Evolutionary conservation across 35 echinoderm and acorn worm species (phyloP).

Genomic region (Heliocidaris erythrogramma): DNA sequence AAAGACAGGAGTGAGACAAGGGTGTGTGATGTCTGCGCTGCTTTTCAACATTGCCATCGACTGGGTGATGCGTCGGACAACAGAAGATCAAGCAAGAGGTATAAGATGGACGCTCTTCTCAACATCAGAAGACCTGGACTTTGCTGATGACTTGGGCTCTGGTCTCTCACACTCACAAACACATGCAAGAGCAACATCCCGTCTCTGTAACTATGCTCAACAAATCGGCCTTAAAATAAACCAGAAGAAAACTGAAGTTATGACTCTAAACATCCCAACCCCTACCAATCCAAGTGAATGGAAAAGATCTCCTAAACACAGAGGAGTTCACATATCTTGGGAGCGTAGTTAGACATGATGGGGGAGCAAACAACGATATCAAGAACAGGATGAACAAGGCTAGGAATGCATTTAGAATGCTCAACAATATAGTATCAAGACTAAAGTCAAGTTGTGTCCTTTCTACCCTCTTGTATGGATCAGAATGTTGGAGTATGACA

Average conservation of each 20-base stretch:
- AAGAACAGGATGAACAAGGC: background rate
- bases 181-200: conserved; percentile 55
- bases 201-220: background rate
- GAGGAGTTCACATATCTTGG: conserved; percentile 41
- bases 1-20: conserved; percentile 55
- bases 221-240: conserved; percentile 35
- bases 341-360: background rate
- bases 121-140: conserved; percentile 41
- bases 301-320: background rate
- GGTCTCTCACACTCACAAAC: conserved; percentile 35
- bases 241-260: conserved; percentile 50
- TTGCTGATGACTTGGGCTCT: conserved; percentile 53
- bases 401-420: background rate
- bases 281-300: background rate
- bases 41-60: conserved; percentile 57
- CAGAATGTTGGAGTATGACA: conserved; percentile 48
- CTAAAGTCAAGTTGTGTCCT: conserved; percentile 37
- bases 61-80: conserved; percentile 56
- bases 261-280: background rate
- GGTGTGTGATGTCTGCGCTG: conserved; percentile 60
- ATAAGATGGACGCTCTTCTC: conserved; percentile 57
- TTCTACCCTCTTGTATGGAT: conserved; percentile 32
- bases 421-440: background rate
- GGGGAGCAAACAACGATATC: background rate
- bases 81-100: conserved; percentile 23